Base-by-base conservation (phyloP, 2,797 vertebrate species). In the Phoebastria nigripes region DNA sequence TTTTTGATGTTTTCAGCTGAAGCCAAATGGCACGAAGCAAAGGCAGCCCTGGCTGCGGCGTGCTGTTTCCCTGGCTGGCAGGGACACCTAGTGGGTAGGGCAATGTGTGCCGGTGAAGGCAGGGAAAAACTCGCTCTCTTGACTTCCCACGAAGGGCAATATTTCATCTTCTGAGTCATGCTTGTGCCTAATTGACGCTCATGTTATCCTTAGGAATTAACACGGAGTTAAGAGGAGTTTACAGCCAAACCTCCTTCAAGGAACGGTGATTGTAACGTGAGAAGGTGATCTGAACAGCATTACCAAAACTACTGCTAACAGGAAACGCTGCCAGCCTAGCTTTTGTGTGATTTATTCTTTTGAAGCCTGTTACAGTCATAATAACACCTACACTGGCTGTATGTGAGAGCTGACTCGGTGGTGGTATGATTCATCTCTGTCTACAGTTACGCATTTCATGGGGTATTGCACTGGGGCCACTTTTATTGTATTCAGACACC, bases 61-160 rank as follows among this genome's bases (percentile, higher is more conserved):
- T 8, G 77, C 47, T 5, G 70, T 96, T 96, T 95, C 52, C 67
- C 92, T 92, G 83, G 86, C 95, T 95, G 96, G 92, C 96, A 97
- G 97, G 97, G 97, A 94, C 98, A 98, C 94, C 98, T 98, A 96
- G 97, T 95, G 97, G 96, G 96, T 79, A 93, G 92, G 94, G 91
- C 69, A 86, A 80, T 2, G 69, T 33, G 82, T 70, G 90, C 89
- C 24, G 62, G 47, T 16, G 56, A 31, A 91, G 74, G 51, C 89
- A 51, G 54, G 47, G 61, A 49, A 54, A 82, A 94, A 21, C 49
- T 65, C 1, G 1, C 18, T 22, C 49, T 54, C 74, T 29, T 79
- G 80, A 66, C 62, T 89, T 90, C 87, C 86, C 81, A 92, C 58
- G 81, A 33, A 71, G 83, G 71, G 55, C 62, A 70, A 5, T 76